Percentiles rank a stretch among this genome's conserved stretches.
These are phyloP conservation scores for Xylota segnis DNA, from an alignment of 2,888 invertebrate species.

Conservation along the genomic window DNA sequence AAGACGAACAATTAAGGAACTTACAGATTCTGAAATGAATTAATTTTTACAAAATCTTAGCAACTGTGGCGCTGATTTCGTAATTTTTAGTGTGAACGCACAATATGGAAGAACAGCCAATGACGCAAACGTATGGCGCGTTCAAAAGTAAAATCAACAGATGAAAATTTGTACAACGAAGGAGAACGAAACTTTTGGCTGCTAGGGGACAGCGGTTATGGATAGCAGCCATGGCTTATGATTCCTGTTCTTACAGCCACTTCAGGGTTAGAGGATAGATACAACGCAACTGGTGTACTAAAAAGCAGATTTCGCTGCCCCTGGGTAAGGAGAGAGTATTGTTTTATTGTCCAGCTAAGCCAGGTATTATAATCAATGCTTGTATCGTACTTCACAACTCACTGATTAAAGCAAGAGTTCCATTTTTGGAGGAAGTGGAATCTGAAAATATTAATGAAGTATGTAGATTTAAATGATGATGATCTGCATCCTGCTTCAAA, in stretches of 20 bases:
- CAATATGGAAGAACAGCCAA: conserved; percentile 11
- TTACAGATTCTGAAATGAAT: too few relatives aligned
- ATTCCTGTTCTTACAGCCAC: neutral
- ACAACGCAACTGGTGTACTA: neutral
- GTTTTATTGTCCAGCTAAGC: too few relatives aligned
- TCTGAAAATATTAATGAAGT: neutral
- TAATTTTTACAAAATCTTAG: too few relatives aligned
- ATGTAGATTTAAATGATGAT: neutral
- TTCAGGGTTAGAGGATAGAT: neutral
- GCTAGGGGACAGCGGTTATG: conserved; percentile 1
- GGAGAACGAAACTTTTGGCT: conserved; percentile 5
- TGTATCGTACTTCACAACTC: neutral
- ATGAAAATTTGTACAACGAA: conserved; percentile 21
- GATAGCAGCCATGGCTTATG: conserved; percentile 4
- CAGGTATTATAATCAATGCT: conserved; percentile 16
- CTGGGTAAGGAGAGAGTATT: neutral
- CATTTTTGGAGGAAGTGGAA: too few relatives aligned
- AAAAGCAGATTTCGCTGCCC: neutral
- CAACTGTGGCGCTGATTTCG: neutral
- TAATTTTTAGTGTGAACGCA: conserved; percentile 12
- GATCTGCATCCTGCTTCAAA: neutral
- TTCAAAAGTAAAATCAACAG: too few relatives aligned
- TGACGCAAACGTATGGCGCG: too few relatives aligned
- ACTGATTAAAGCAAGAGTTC: neutral
- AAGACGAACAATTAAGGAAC: too few relatives aligned